Evolutionary conservation across 2,797 vertebrate species (phyloP).

Genomic region (Anguilla pacifica): DNA sequence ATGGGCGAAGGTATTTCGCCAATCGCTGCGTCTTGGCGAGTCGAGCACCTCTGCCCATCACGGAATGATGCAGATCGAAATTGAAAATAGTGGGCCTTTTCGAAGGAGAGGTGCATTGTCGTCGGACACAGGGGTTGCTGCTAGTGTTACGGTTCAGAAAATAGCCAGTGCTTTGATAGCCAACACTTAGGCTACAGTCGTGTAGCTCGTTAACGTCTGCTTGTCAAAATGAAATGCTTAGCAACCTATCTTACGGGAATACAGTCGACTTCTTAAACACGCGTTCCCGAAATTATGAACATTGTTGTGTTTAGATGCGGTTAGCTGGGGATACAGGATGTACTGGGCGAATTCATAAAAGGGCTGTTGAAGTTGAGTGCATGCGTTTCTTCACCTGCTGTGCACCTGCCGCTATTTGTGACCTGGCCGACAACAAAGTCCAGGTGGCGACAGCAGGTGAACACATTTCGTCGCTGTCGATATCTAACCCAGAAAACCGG

Average conservation of each 20-base stretch:
- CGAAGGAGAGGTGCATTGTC: background rate
- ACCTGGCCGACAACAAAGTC: background rate
- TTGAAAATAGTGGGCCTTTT: slow-evolving; percentile 20
- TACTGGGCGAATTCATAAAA: background rate
- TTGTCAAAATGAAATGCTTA: background rate
- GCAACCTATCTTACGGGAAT: background rate
- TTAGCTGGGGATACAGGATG: background rate
- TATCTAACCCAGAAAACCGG: background rate
- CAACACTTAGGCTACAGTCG: background rate
- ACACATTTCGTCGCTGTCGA: background rate
- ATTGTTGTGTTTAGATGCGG: background rate
- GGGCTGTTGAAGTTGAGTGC: background rate
- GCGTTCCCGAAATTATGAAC: background rate
- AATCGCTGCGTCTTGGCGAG: background rate
- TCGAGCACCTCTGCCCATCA: slow-evolving; percentile 1
- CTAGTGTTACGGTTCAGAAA: background rate
- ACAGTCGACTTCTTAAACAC: background rate
- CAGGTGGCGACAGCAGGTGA: background rate
- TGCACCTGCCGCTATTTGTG: background rate
- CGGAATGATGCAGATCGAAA: slow-evolving; percentile 1
- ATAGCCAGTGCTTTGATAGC: background rate
- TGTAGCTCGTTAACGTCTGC: background rate
- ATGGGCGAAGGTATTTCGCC: background rate
- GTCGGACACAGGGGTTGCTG: background rate
- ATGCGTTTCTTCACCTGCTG: slow-evolving; percentile 3